These are phyloP conservation scores for Dryobotodes eremita DNA, from an alignment of 2,888 invertebrate genomes.

Conservation along the genomic window DNA sequence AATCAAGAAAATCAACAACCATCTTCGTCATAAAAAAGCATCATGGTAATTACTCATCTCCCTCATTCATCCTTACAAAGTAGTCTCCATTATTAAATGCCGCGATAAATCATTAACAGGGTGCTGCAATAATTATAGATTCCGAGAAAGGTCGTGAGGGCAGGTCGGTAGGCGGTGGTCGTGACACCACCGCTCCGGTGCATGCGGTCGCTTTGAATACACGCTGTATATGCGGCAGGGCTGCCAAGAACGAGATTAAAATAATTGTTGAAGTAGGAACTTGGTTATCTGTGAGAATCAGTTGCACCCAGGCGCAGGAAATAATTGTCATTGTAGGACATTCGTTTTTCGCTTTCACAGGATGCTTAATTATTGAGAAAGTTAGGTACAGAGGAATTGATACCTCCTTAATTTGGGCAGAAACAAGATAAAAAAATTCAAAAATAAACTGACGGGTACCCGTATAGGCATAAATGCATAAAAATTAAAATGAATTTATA, in stretches of 20 bases:
- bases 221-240: slow-evolving; percentile 54
- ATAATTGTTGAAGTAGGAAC: neutral
- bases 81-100: slow-evolving; percentile 42
- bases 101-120: slow-evolving; percentile 65
- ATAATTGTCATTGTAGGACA: neutral
- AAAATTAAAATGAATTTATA: neutral
- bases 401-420: neutral
- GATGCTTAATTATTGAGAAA: slow-evolving; percentile 11
- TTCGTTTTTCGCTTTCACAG: neutral
- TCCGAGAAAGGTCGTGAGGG: slow-evolving; percentile 65
- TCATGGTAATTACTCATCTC: slow-evolving; percentile 39
- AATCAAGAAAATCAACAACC: neutral
- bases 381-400: neutral
- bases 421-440: neutral
- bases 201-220: slow-evolving; percentile 58
- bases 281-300: neutral
- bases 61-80: slow-evolving; percentile 41
- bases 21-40: slow-evolving; percentile 27
- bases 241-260: slow-evolving; percentile 19
- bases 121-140: slow-evolving; percentile 65
- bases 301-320: neutral
- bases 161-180: slow-evolving; percentile 65
- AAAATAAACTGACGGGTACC: neutral
- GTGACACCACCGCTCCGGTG: slow-evolving; percentile 59
- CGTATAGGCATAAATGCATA: neutral